Conservation (phyloP, 1,140 invertebrate genomes). For the Rhynchophorus ferrugineus region DNA sequence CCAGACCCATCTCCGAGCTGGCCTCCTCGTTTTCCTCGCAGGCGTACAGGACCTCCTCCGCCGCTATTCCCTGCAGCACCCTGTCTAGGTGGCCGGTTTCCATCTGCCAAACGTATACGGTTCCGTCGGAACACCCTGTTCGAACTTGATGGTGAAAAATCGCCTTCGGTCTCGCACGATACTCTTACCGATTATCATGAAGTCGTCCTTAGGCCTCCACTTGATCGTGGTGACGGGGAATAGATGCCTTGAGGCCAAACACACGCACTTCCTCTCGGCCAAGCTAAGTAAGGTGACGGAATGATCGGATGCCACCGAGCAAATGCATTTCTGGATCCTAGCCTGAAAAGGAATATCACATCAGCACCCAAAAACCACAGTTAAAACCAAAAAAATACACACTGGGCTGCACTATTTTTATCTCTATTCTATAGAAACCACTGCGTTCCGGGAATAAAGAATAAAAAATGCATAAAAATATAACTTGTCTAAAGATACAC, state of each 20-base stretch:
- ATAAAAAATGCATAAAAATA: too few species aligned
- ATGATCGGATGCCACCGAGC: conserved; percentile 95
- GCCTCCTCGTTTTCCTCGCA: conserved; percentile 79
- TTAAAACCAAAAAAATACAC: neutral
- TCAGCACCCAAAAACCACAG: neutral
- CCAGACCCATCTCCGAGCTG: conserved; percentile 66
- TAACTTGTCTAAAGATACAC: too few species aligned
- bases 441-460: too few species aligned
- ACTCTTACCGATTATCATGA: conserved; percentile 79
- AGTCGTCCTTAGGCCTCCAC: conserved; percentile 96
- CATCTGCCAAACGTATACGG: conserved; percentile 99
- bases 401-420: too few species aligned
- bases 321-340: conserved; percentile 89
- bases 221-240: conserved; percentile 95
- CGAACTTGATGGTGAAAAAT: neutral
- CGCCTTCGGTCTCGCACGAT: neutral
- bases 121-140: conserved; percentile 80
- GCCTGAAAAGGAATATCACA: conserved; percentile 51
- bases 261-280: conserved; percentile 89
- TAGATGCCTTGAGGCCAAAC: conserved; percentile 90
- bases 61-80: conserved; percentile 87
- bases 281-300: conserved; percentile 91
- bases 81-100: conserved; percentile 97
- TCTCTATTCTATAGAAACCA: too few species aligned
- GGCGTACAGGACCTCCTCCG: conserved; percentile 91